Conservation (phyloP, 2,113 vertebrate species). For the Anhinga rufa region DNA sequence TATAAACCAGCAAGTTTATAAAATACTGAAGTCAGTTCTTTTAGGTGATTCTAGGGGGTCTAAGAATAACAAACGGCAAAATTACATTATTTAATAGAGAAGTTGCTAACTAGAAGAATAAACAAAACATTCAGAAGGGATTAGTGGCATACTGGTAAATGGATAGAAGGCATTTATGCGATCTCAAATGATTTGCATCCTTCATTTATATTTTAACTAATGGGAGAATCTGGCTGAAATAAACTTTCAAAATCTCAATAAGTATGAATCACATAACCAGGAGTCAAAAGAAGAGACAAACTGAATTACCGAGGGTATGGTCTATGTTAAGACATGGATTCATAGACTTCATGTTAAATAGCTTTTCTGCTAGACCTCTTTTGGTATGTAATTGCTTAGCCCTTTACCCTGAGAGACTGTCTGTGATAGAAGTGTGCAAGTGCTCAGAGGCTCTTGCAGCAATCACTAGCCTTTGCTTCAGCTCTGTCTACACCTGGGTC, state of each 20-base stretch:
- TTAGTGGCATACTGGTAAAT: neutral
- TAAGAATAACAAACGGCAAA: neutral
- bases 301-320: neutral
- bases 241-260: neutral
- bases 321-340: neutral
- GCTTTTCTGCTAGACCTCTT: neutral
- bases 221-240: neutral
- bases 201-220: neutral
- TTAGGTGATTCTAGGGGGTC: neutral
- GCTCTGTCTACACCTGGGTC: neutral
- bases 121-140: neutral
- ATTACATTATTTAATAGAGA: neutral
- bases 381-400: neutral
- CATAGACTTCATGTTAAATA: neutral
- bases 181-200: neutral
- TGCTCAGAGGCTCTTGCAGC: neutral
- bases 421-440: neutral
- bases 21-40: neutral
- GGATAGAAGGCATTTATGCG: neutral
- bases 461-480: neutral
- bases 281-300: neutral
- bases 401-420: neutral
- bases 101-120: neutral
- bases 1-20: neutral
- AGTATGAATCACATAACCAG: neutral